A percentile compares a stretch with the other conserved stretches of the same genome.
Evolutionary conservation across 2,113 vertebrate species (phyloP).

Genomic region (Syngnathoides biaculeatus): DNA sequence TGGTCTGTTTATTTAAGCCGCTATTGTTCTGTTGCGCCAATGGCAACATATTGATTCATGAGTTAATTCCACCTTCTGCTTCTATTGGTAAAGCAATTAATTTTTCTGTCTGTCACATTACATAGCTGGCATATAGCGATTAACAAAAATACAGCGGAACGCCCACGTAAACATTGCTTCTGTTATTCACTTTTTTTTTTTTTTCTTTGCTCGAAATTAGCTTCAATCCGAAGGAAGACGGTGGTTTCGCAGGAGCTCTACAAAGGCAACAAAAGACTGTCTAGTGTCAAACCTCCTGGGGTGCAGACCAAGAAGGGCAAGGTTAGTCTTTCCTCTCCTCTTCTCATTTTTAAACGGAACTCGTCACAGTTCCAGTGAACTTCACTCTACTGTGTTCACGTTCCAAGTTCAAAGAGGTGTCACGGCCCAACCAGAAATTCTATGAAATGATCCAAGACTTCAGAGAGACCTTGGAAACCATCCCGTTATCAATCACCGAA

Average conservation of each 20-base stretch:
- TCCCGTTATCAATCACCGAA: slow-evolving; percentile 74
- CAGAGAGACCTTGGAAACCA: slow-evolving; percentile 80
- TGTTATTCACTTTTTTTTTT: neutral
- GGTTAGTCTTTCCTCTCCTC: slow-evolving; percentile 58
- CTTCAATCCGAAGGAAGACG: slow-evolving; percentile 78
- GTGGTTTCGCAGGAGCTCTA: slow-evolving; percentile 75
- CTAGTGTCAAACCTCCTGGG: slow-evolving; percentile 77
- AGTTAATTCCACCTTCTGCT: too few relatives aligned
- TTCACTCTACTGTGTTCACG: neutral
- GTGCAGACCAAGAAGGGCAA: slow-evolving; percentile 80
- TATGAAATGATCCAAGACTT: slow-evolving; percentile 90
- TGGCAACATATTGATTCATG: too few relatives aligned
- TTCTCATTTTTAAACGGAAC: neutral
- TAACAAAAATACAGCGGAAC: too few relatives aligned
- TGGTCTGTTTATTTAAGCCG: too few relatives aligned
- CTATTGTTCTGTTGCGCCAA: too few relatives aligned
- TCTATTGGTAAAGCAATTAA: too few relatives aligned
- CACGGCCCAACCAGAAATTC: slow-evolving; percentile 89
- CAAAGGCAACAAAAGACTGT: slow-evolving; percentile 83
- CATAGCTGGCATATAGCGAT: too few relatives aligned
- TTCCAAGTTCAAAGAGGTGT: slow-evolving; percentile 78
- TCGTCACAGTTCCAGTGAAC: neutral
- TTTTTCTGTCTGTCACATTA: too few relatives aligned
- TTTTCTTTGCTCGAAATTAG: neutral
- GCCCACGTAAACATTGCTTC: too few relatives aligned